phyloP scores from a whole-genome alignment of 2,888 invertebrate genomes.

The Dorcus parallelipipedus region DNA sequence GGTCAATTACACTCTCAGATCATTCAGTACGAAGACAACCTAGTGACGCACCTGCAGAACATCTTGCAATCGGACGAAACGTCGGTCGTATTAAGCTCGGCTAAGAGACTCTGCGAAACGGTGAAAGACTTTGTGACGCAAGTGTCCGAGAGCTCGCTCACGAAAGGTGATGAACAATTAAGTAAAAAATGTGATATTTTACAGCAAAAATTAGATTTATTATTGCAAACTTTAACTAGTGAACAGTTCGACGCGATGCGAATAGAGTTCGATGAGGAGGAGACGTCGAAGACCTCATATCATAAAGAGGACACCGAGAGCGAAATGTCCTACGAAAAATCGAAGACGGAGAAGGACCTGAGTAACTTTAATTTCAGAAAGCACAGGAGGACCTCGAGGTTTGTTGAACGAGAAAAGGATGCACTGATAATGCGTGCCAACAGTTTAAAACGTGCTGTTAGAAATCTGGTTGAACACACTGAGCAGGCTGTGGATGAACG shows the following conservation, averaged over 20 bases:
- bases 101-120: constrained; percentile 68
- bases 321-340: constrained; percentile 46
- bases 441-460: constrained; percentile 78
- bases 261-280: constrained; percentile 29
- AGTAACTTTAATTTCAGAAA: constrained; percentile 48
- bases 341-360: constrained; percentile 45
- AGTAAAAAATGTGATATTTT: constrained; percentile 68
- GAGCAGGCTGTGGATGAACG: constrained; percentile 67
- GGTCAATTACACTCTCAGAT: constrained; percentile 54
- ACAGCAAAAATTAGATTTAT: constrained; percentile 70
- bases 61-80: constrained; percentile 82
- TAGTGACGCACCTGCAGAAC: constrained; percentile 77
- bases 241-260: constrained; percentile 54
- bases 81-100: constrained; percentile 66
- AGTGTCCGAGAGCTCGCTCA: constrained; percentile 56
- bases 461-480: constrained; percentile 76
- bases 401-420: constrained; percentile 55
- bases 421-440: constrained; percentile 66
- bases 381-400: constrained; percentile 42
- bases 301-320: constrained; percentile 44
- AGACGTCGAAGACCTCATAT: constrained; percentile 29
- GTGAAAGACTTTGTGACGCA: constrained; percentile 71
- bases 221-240: constrained; percentile 69
- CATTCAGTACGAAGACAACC: constrained; percentile 72
- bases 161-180: constrained; percentile 60